These are phyloP conservation scores for Xestia rhomboidea DNA, from an alignment of 2,888 invertebrate genomes.

Conservation along the genomic window DNA sequence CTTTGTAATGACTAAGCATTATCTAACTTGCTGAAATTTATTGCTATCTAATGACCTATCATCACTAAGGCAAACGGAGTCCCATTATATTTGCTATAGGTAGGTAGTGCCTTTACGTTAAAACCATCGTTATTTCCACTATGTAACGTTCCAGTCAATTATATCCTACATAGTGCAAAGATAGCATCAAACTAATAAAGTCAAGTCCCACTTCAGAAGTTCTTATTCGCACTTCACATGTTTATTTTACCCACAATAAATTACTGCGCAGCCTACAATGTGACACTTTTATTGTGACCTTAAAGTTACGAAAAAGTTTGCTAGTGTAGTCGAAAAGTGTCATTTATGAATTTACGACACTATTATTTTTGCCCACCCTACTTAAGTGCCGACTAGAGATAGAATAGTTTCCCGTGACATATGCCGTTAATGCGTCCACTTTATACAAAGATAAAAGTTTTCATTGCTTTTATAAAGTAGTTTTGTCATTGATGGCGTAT, in stretches of 20 bases:
- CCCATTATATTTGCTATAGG: neutral
- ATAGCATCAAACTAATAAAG: slow-evolving; percentile 49
- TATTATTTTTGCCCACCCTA: slow-evolving; percentile 76
- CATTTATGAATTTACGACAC: slow-evolving; percentile 83
- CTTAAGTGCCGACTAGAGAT: slow-evolving; percentile 70
- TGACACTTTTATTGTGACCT: slow-evolving; percentile 84
- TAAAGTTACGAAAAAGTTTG: slow-evolving; percentile 79
- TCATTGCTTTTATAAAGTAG: slow-evolving; percentile 58
- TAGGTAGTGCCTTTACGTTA: neutral
- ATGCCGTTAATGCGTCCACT: slow-evolving; percentile 63
- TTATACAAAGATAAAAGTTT: slow-evolving; percentile 63
- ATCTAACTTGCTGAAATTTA: neutral
- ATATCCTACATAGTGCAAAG: slow-evolving; percentile 29
- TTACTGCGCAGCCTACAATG: slow-evolving; percentile 75
- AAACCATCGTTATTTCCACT: neutral
- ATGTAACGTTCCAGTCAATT: slow-evolving; percentile 25
- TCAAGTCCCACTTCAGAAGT: slow-evolving; percentile 59
- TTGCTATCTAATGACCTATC: neutral
- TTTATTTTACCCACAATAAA: slow-evolving; percentile 77
- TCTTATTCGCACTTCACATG: slow-evolving; percentile 66
- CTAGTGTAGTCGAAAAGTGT: slow-evolving; percentile 77
- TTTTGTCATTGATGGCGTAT: slow-evolving; percentile 48
- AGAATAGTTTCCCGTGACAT: slow-evolving; percentile 66
- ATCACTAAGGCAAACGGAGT: neutral
- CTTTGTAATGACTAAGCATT: neutral